Evolutionary conservation across 2,888 invertebrate species (phyloP).

Genomic region (Drosophila sordidula): DNA sequence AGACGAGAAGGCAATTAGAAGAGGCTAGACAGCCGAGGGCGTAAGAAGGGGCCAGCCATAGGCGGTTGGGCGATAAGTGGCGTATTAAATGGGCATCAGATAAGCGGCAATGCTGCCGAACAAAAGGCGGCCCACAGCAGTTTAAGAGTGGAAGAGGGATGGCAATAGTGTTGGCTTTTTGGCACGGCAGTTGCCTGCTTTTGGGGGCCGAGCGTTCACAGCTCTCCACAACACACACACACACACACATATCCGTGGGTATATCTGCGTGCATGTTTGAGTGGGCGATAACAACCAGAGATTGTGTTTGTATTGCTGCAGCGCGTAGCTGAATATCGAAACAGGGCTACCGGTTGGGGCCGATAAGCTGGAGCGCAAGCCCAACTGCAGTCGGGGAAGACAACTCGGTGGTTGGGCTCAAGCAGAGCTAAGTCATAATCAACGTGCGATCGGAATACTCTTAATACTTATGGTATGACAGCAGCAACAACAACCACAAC

Average conservation of each 20-base stretch:
- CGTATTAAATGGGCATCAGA: constrained; percentile 26
- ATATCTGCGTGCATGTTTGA: constrained; percentile 2
- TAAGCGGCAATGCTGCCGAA: constrained; percentile 11
- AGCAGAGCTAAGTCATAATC: constrained; percentile 53
- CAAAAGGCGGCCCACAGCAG: neutral
- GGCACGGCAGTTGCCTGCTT: constrained; percentile 53
- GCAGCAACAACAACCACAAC: constrained; percentile 9
- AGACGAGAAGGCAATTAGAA: constrained; percentile 21
- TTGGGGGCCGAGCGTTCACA: constrained; percentile 46
- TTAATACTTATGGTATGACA: constrained; percentile 44
- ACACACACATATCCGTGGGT: neutral
- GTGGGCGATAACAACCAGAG: constrained; percentile 52
- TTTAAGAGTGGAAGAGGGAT: constrained; percentile 34
- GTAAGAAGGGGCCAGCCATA: constrained; percentile 22
- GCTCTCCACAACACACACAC: neutral
- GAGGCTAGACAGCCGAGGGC: constrained; percentile 9
- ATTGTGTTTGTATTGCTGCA: constrained; percentile 52
- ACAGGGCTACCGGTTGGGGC: constrained; percentile 50
- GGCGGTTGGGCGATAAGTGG: constrained; percentile 24
- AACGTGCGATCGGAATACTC: constrained; percentile 48
- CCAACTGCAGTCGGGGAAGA: constrained; percentile 20
- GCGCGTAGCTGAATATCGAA: constrained; percentile 24
- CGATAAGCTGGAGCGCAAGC: constrained; percentile 47
- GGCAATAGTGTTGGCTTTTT: constrained; percentile 18
- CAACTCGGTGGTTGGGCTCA: constrained; percentile 11